Conservation (phyloP, 2,113 vertebrate genomes). For the Raja brachyura region DNA sequence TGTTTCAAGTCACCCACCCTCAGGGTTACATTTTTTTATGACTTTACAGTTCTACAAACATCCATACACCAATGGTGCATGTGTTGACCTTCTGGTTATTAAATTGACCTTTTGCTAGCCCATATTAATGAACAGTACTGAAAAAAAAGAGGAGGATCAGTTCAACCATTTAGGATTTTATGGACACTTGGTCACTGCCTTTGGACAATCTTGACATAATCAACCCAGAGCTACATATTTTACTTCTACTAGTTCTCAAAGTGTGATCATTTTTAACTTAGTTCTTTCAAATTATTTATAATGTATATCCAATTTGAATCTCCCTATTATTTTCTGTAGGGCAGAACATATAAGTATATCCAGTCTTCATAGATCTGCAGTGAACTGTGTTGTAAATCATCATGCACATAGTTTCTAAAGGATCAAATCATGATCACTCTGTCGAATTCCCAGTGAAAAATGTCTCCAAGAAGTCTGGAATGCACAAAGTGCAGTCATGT, state of each 20-base stretch:
- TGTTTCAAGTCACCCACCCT: slow-evolving; percentile 31
- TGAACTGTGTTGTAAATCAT: slow-evolving; percentile 55
- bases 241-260: slow-evolving; percentile 56
- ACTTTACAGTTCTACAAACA: slow-evolving; percentile 45
- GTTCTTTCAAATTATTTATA: slow-evolving; percentile 66
- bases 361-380: slow-evolving; percentile 55
- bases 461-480: slow-evolving; percentile 22
- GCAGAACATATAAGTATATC: slow-evolving; percentile 55
- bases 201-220: slow-evolving; percentile 70
- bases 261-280: slow-evolving; percentile 54
- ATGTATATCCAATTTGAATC: slow-evolving; percentile 64
- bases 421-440: slow-evolving; percentile 56
- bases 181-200: slow-evolving; percentile 52
- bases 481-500: neutral
- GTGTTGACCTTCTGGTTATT: slow-evolving; percentile 69
- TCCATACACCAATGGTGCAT: slow-evolving; percentile 58
- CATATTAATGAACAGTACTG: slow-evolving; percentile 62
- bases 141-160: slow-evolving; percentile 46
- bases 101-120: slow-evolving; percentile 62
- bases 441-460: slow-evolving; percentile 55
- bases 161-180: slow-evolving; percentile 48
- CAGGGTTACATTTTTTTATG: slow-evolving; percentile 34
- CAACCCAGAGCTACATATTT: slow-evolving; percentile 56
- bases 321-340: slow-evolving; percentile 49
- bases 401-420: slow-evolving; percentile 55